A percentile compares a stretch with the other conserved stretches of the same genome.
phyloP scores from a whole-genome alignment of 2,797 vertebrate species.

The Momotus momota region DNA sequence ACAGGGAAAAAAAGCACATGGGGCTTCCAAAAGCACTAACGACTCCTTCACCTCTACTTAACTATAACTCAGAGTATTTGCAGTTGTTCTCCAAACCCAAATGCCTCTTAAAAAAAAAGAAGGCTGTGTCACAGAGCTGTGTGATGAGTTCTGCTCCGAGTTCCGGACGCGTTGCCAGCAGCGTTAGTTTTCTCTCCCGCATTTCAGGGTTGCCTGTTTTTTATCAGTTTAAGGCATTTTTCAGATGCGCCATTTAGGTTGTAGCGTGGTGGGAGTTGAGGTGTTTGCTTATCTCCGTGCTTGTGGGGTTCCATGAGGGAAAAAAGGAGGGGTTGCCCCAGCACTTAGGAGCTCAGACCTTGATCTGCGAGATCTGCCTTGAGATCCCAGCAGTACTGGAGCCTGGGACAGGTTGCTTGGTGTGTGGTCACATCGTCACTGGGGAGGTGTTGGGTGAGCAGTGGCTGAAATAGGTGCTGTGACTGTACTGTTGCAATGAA shows the following conservation, averaged over 20 bases:
- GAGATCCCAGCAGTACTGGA: neutral
- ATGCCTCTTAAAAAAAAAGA: constrained; percentile 1
- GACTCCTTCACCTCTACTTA: neutral
- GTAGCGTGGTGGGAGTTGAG: neutral
- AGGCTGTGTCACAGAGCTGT: neutral
- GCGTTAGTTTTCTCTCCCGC: neutral
- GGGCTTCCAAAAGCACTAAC: neutral
- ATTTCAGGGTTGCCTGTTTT: neutral
- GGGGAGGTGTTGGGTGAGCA: neutral
- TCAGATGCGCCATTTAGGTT: neutral
- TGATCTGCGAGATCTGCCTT: neutral
- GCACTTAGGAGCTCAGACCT: neutral
- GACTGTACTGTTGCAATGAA: neutral
- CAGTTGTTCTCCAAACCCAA: neutral
- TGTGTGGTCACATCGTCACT: neutral
- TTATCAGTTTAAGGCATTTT: neutral
- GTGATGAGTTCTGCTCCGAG: neutral
- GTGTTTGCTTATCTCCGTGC: neutral
- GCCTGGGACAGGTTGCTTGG: neutral
- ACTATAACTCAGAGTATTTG: neutral
- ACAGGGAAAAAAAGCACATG: neutral
- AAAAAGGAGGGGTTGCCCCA: neutral
- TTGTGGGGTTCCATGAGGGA: neutral
- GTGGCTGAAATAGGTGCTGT: fast-evolving
- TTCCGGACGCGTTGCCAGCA: neutral